phyloP scores from a whole-genome alignment of 2,113 vertebrate genomes.

The Oncorhynchus masou region DNA sequence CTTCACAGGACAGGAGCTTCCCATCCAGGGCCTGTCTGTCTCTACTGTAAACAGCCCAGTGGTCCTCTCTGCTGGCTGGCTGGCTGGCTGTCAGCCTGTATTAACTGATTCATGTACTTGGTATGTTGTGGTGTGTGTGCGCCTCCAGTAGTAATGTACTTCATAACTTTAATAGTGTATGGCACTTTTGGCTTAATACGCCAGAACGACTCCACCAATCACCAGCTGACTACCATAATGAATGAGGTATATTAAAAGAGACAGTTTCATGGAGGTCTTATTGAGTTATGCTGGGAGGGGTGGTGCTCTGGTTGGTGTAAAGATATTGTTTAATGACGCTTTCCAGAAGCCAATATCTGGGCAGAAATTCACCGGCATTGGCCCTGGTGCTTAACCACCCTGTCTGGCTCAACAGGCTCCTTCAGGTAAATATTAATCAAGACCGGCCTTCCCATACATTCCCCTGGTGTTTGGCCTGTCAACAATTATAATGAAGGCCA shows the following conservation, averaged over 20 bases:
- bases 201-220: not conserved
- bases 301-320: constrained; percentile 14
- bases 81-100: too few relatives aligned
- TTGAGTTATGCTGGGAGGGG: not conserved
- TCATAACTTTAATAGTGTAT: not conserved
- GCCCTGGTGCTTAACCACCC: too few relatives aligned
- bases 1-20: not conserved
- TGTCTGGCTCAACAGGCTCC: constrained; percentile 30
- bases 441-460: constrained; percentile 26
- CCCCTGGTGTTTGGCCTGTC: constrained; percentile 34
- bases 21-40: constrained; percentile 4
- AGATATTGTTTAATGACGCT: constrained; percentile 14
- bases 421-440: constrained; percentile 47
- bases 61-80: constrained; percentile 11
- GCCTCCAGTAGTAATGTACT: not conserved
- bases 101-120: too few relatives aligned
- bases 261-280: constrained; percentile 6
- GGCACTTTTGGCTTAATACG: not conserved
- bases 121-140: not conserved
- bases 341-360: constrained; percentile 6
- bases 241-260: constrained; percentile 6
- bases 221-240: too few relatives aligned
- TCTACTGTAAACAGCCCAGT: constrained; percentile 40
- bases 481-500: constrained; percentile 37
- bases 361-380: too few relatives aligned